Conservation (phyloP, 2,888 invertebrate genomes). For the Stenodera caucasica region DNA sequence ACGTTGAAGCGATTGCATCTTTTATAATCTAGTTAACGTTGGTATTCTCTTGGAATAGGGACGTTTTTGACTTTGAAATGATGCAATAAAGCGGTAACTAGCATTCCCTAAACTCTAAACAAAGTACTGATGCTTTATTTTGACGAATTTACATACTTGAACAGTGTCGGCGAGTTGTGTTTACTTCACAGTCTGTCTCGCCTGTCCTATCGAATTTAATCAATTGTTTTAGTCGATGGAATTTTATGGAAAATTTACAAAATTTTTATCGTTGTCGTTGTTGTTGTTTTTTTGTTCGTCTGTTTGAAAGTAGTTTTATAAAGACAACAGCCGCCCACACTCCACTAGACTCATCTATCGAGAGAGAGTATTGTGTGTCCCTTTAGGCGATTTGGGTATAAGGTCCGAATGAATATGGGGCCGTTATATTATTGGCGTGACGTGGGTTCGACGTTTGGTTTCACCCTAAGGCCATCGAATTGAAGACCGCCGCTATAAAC, state of each 20-base stretch:
- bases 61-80: slow-evolving; percentile 10
- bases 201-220: no score
- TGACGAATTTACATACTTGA: slow-evolving; percentile 9
- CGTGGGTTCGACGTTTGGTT: slow-evolving; percentile 11
- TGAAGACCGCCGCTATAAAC: slow-evolving; percentile 11
- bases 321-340: neutral
- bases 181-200: no score
- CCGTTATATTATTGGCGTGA: slow-evolving; percentile 13
- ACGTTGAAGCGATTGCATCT: slow-evolving; percentile 9
- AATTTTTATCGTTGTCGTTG: no score
- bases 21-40: slow-evolving; percentile 15
- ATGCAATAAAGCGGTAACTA: slow-evolving; percentile 12
- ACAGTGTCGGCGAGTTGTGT: neutral
- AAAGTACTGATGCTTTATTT: slow-evolving; percentile 11
- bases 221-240: no score
- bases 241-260: no score
- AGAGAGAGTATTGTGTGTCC: neutral
- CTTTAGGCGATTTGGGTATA: neutral
- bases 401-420: slow-evolving; percentile 5
- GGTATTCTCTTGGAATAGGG: slow-evolving; percentile 7
- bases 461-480: slow-evolving; percentile 4
- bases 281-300: neutral
- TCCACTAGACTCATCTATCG: neutral
- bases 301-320: neutral
- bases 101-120: slow-evolving; percentile 1